Evolutionary conservation across 2,888 invertebrate genomes (phyloP).

Genomic region (Parelbella ahira): DNA sequence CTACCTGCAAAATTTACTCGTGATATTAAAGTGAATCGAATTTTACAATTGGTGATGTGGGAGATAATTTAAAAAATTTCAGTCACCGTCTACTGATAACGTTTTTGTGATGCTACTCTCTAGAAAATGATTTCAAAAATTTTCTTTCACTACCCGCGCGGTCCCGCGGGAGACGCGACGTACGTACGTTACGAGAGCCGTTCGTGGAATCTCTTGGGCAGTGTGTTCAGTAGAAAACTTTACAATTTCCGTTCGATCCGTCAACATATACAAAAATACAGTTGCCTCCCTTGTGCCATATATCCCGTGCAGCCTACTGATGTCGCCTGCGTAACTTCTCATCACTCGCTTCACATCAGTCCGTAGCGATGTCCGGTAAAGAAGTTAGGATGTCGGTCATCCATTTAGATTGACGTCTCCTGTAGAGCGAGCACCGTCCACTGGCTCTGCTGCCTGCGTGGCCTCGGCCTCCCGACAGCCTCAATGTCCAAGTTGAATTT

Average conservation of each 20-base stretch:
- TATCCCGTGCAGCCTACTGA: conserved; percentile 59
- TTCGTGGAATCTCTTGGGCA: conserved; percentile 47
- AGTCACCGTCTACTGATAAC: conserved; percentile 76
- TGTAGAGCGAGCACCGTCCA: conserved; percentile 46
- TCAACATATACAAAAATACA: conserved; percentile 45
- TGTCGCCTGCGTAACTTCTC: conserved; percentile 51
- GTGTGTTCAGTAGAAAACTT: conserved; percentile 41
- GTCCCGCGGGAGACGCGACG: conserved; percentile 47
- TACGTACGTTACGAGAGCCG: conserved; percentile 44
- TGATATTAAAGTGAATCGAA: conserved; percentile 51
- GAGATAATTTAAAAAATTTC: conserved; percentile 73
- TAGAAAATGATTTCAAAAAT: conserved; percentile 72
- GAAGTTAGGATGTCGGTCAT: conserved; percentile 40
- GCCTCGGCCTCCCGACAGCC: no score
- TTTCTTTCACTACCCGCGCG: conserved; percentile 54
- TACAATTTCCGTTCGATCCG: conserved; percentile 32
- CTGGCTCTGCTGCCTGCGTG: no score
- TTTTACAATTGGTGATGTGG: conserved; percentile 67
- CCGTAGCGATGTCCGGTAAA: conserved; percentile 54
- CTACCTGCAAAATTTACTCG: conserved; percentile 45
- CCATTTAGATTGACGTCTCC: conserved; percentile 34
- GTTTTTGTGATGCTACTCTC: conserved; percentile 64
- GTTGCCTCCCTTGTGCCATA: conserved; percentile 78
- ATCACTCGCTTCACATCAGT: conserved; percentile 43
- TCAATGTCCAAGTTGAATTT: no score